Base-by-base conservation (phyloP, 2,888 invertebrate genomes). In the Strigamia transsilvanica region DNA sequence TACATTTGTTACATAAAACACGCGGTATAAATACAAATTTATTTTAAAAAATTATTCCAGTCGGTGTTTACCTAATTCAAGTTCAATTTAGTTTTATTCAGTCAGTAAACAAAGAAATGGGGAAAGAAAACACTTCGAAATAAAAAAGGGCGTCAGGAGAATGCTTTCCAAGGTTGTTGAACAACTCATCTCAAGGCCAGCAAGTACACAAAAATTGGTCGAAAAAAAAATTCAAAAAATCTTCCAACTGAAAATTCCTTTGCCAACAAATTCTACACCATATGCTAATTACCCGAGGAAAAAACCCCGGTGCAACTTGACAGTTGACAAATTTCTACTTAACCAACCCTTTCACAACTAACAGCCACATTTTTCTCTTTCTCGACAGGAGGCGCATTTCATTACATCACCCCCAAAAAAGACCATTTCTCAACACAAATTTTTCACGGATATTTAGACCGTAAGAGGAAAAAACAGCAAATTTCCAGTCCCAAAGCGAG, bases 91-190 rank as follows among this genome's bases (percentile, higher is more conserved):
- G n/a, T 46, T 46, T 46, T 46, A 46, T 66, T n/a, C 21, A 66
- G 23, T 66, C 21, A 12, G 61, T 23, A 66, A 23, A 66, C 61
- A 66, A 66, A 66, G 61, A 23, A 18, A 66, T 18, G 21, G 21
- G 61, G 21, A 66, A 66, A 7, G 61, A 66, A 66, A 66, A 66
- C 61, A 66, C n/a, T 21, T 21, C 1, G 6, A 18, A 21, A 66
- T 6, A 66, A 23, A 66, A 12, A 66, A 23, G 21, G 61, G 61
- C 61, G 61, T 66, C 9, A 21, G 61, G 1, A 18, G 21, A 66
- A 66, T 66, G 61, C 61, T 66, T 66, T 66, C 61, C 61, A 66
- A 66, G 61, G 61, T 23, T 66, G 61, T 66, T 23, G 21, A 66
- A 66, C 61, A 66, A 23, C 6, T 6, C 61, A 66, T 66, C 61